Base-by-base conservation (phyloP, 2,797 vertebrate species). In the Sebastes flavidus region DNA sequence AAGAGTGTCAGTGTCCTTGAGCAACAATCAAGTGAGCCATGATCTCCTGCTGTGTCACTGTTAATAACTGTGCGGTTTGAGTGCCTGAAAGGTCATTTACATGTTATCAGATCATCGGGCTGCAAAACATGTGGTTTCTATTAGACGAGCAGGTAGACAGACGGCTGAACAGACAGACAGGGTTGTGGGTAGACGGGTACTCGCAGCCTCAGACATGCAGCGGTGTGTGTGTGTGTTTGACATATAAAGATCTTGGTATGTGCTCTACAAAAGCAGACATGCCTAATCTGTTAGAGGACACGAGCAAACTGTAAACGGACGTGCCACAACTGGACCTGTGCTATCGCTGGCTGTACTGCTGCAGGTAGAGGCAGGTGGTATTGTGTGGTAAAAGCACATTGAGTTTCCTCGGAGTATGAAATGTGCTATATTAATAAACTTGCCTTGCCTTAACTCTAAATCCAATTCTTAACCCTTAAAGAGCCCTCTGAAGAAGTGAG, bases 211-310 rank as follows among this genome's bases (percentile, higher is more conserved):
- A 46, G 38, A 46, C 38, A 46, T 46, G 38, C 42, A 46, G 7
- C 42, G 16, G 16, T 14, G 38, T 42, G 38, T 42, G 38, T 46
- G 49, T 52, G 49, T 65, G 52, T 60, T 42, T 67, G 7, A 34
- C 9, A 27, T 60, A 22, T 46, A 7, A 52, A 34, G 36, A 22
- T 70, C n/a, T 67, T 56, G 80, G 81, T 81, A 78, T 87, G 85
- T 30, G 29, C 46, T 65, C 34, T 12, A 56, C 70, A 80, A 49
- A 80, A 65, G 46, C 82, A 78, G 83, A 61, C 81, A 52, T 20
- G 78, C 18, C 63, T 38, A 9, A 69, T 83, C 65, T 76, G 74
- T 38, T 42, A 7, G n/a, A 8, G n/a, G 63, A 65, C 38, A 36
- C 59, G 49, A 10, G 55, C 25, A 80, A 65, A 75, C 38, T 25